Evolutionary conservation across 2,888 invertebrate species (phyloP), one percentile per base, ranked within the genome.

Genomic region (Hoplodrina blanda): DNA sequence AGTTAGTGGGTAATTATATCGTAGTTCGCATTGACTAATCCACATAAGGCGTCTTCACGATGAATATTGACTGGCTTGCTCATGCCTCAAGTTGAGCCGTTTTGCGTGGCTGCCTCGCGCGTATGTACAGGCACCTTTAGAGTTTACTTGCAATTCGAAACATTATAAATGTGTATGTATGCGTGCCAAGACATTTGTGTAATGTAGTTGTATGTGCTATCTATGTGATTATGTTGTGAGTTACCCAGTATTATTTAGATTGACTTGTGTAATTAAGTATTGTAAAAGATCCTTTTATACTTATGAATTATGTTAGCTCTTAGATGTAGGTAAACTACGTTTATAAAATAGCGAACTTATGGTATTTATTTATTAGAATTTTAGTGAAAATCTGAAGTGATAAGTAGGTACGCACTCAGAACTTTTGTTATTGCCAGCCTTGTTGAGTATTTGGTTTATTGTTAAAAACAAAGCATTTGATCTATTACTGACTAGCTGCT

Each of bases 191-290:
- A 70, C 19, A 59, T n/a, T n/a, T 49, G 30, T 63, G 50, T 62
- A 62, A 30, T 57, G 59, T 84, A 82, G 54, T 64, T 61, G 55
- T 71, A 64, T 25, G 62, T 59, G 50, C 56, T 57, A 70, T 57
- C 25, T 57, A 67, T 76, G 75, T 81, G 79, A 85, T 79, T 73
- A 62, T 60, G 67, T 76, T 81, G 79, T 85, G 82, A 80, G 74
- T 71, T 79, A 83, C 53, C 63, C 81, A 80, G 84, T 85, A 81
- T 81, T 73, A 70, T 53, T 61, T 76, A 71, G 50, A 66, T 66
- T 75, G 46, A 53, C 37, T 55, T 76, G 33, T 64, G 50, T 65
- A 25, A 61, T 57, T 59, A 25, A 61, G 57, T 59, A 46, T 55
- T 60, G 41, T 69, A 53, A 50, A 61, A 37, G n/a, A 65, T 71